Evolutionary conservation across 2,113 vertebrate species (phyloP), one percentile per base, ranked within the genome.

Genomic region (Panthera tigris): DNA sequence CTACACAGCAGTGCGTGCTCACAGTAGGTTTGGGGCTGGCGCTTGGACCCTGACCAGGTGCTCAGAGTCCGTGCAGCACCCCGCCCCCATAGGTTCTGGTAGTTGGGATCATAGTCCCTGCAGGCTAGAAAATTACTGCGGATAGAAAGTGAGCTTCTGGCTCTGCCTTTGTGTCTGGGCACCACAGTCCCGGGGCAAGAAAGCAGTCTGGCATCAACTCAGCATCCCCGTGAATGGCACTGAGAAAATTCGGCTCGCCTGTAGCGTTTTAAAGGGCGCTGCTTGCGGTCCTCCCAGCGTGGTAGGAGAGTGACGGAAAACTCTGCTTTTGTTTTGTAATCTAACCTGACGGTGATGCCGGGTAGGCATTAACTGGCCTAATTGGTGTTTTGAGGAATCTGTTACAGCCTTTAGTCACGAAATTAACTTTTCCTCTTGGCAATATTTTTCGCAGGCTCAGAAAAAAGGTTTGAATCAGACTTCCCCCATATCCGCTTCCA

Each of bases 401-500:
- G 0, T 83, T 97, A 68, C 95, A 96, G 36, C 27, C 97, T 93
- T 95, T 52, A 33, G 95, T 41, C 92, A 65, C 84, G 96, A 97
- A 61, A 94, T 52, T 96, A 25, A 97, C 39, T 50, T 96, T 91
- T 95, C 79, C 41, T 92, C 57, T 98, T 87, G 93, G 36, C 97
- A 80, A 66, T 97, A 48, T 97, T 92, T 97, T 97, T 97, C 95
- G 90, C 97, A 98, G 98, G 69, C 96, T 98, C 98, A 99, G 98
- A 99, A 99, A 97, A 99, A 99, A 97, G 73, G 97, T 96, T 97
- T 98, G 96, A 99, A 97, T 96, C 98, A 99, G 98, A 98, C 97
- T 11, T 98, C 98, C 83, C 98, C 99, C 69, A 96, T 98, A 98
- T 98, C 99, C 97, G 93, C 98, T 82, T 98, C 96, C 96, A 99